phyloP scores from a whole-genome alignment of 1,140 invertebrate species.

The Halotydeus destructor region DNA sequence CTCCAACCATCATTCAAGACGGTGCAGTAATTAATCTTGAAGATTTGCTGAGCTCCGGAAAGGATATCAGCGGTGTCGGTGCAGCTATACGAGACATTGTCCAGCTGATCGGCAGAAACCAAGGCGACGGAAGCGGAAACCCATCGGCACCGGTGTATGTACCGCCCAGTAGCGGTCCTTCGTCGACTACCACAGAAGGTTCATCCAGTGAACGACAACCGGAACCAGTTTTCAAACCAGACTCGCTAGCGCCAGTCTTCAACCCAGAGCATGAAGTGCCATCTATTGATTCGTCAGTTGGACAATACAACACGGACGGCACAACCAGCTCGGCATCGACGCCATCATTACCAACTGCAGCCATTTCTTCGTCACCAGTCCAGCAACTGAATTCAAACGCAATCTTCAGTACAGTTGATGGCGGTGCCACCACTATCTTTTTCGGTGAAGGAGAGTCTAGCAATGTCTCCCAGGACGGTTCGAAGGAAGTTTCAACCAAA shows the following conservation, averaged over 20 bases:
- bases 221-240: neutral
- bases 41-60: conserved; percentile 18
- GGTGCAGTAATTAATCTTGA: conserved; percentile 19
- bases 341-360: neutral
- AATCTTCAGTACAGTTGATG: conserved; percentile 4
- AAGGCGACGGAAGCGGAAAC: conserved; percentile 4
- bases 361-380: neutral
- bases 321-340: no score
- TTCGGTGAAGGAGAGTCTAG: conserved; percentile 9
- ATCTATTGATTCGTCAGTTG: neutral
- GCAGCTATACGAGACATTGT: conserved; percentile 21
- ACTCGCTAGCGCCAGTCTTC: neutral
- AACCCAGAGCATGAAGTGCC: neutral
- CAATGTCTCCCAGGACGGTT: neutral
- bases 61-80: conserved; percentile 19
- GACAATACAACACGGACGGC: no score
- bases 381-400: neutral
- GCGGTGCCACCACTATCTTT: conserved; percentile 15
- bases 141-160: neutral
- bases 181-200: neutral
- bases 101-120: conserved; percentile 18
- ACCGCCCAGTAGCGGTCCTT: neutral
- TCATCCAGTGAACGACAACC: neutral
- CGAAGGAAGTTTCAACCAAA: no score
- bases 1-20: conserved; percentile 14